Conservation (phyloP, 2,888 invertebrate species). For the Thera obeliscata region DNA sequence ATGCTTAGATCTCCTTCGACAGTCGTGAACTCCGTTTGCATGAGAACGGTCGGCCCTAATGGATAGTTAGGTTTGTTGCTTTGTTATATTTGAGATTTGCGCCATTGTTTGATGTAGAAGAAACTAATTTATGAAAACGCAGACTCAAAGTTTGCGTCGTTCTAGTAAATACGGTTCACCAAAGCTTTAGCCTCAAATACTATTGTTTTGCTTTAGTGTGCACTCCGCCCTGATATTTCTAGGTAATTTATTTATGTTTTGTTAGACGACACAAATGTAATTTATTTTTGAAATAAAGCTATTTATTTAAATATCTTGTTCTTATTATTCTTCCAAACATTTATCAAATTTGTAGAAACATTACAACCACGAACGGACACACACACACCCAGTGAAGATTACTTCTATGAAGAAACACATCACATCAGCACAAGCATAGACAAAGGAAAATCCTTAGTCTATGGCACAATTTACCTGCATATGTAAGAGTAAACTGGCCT, state of each 20-base stretch:
- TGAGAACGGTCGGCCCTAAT: neutral
- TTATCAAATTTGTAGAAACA: no score
- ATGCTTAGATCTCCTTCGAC: no score
- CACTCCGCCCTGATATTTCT: conserved; percentile 25
- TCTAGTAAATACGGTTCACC: conserved; percentile 2
- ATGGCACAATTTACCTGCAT: no score
- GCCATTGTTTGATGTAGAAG: neutral
- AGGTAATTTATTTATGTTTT: conserved; percentile 31
- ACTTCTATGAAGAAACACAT: no score
- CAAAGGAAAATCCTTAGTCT: no score
- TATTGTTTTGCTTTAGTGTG: conserved; percentile 7
- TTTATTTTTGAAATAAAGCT: conserved; percentile 75
- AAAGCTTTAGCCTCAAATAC: conserved; percentile 1
- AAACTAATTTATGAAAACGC: neutral
- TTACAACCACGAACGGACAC: no score
- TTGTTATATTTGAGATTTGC: neutral
- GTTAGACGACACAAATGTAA: conserved; percentile 52
- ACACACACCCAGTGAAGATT: no score
- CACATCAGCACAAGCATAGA: no score
- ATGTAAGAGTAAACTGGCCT: no score
- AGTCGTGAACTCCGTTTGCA: neutral
- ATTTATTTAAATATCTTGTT: conserved; percentile 54
- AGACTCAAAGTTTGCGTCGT: conserved; percentile 1
- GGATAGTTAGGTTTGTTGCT: neutral
- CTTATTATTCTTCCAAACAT: conserved; percentile 7